Percentiles rank a stretch among this genome's conserved stretches.
These are phyloP conservation scores for Syngnathoides biaculeatus DNA, from an alignment of 2,113 vertebrate genomes.

Conservation along the genomic window DNA sequence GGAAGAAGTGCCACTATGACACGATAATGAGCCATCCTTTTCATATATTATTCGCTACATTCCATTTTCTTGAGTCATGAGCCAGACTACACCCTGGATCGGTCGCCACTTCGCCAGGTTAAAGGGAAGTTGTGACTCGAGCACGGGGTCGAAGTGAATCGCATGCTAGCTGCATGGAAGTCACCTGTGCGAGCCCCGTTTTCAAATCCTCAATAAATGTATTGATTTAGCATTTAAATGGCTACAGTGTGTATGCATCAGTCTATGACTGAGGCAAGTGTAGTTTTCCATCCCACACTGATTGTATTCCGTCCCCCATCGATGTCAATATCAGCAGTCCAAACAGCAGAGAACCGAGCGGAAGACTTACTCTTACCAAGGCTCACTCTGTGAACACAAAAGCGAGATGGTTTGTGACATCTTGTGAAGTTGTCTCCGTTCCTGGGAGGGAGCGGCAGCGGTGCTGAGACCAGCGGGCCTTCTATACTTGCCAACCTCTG, in stretches of 20 bases:
- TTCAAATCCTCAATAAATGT: too few species aligned
- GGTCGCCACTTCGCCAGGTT: background rate
- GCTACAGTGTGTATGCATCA: background rate
- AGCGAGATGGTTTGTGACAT: slow-evolving; percentile 85
- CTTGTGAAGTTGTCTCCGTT: slow-evolving; percentile 82
- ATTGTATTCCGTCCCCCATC: background rate
- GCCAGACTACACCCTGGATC: background rate
- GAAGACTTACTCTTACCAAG: slow-evolving; percentile 59
- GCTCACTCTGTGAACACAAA: slow-evolving; percentile 77
- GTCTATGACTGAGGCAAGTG: background rate
- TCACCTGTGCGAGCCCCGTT: too few species aligned
- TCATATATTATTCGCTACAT: too few species aligned
- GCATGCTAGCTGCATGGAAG: background rate
- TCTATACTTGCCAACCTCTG: slow-evolving; percentile 74
- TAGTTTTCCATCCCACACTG: background rate
- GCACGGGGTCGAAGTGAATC: background rate
- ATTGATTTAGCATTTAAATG: background rate
- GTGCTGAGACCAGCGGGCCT: slow-evolving; percentile 75
- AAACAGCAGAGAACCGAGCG: slow-evolving; percentile 58
- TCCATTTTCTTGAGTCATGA: background rate
- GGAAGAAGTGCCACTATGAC: too few species aligned
- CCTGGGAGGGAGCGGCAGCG: slow-evolving; percentile 42
- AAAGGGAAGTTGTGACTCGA: background rate
- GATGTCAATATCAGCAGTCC: slow-evolving; percentile 28
- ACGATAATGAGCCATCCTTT: too few species aligned